phyloP scores from a whole-genome alignment of 1,140 invertebrate species.

The Zaprionus inermis region DNA sequence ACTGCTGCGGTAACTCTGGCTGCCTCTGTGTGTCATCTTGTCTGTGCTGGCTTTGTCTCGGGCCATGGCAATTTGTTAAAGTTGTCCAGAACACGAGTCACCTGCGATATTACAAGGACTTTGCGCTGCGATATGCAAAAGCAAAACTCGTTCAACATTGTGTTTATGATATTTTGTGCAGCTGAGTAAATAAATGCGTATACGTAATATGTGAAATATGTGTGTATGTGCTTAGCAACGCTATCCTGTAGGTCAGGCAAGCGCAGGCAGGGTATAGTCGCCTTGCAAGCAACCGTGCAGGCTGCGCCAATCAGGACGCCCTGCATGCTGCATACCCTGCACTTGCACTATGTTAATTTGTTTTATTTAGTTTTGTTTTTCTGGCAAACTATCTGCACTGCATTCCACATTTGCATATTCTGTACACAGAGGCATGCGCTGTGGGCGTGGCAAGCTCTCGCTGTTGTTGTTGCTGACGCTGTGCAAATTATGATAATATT shows the following conservation, averaged over 20 bases:
- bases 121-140: conserved; percentile 54
- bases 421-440: neutral
- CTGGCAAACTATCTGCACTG: conserved; percentile 10
- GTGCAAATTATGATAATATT: conserved; percentile 25
- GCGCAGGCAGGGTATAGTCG: neutral
- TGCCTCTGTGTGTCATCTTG: conserved; percentile 1
- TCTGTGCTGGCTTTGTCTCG: conserved; percentile 24
- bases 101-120: conserved; percentile 35
- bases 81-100: conserved; percentile 29
- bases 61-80: conserved; percentile 21
- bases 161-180: conserved; percentile 42
- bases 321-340: conserved; percentile 6
- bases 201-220: neutral
- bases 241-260: neutral
- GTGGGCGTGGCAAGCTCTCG: too few relatives aligned
- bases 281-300: neutral
- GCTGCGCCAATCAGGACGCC: neutral
- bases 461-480: neutral
- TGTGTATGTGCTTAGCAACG: neutral
- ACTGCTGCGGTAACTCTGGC: conserved; percentile 2
- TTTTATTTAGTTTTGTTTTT: conserved; percentile 26
- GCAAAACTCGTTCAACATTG: conserved; percentile 45
- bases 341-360: conserved; percentile 8
- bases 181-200: conserved; percentile 12
- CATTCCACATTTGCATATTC: conserved; percentile 37